Conservation (phyloP, 2,888 invertebrate species). For the Hypselothyrea guttata region DNA sequence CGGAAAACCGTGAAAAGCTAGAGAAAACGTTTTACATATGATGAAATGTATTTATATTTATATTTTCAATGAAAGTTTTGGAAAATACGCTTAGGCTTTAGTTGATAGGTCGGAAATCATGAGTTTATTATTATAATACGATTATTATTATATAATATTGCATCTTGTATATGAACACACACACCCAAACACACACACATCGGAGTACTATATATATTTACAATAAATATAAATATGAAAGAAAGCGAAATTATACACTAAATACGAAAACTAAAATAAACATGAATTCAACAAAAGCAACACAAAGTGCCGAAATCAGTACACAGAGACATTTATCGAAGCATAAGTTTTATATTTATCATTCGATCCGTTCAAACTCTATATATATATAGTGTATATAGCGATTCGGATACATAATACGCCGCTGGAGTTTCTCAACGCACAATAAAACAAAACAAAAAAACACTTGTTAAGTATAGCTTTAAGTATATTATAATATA, state of each 20-base stretch:
- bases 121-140: conserved; percentile 69
- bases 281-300: conserved; percentile 15
- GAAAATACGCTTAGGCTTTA: conserved; percentile 64
- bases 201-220: conserved; percentile 54
- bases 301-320: conserved; percentile 47
- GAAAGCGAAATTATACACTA: conserved; percentile 10
- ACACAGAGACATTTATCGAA: conserved; percentile 14
- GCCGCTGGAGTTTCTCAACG: conserved; percentile 25
- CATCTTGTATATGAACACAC: conserved; percentile 56
- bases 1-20: not conserved
- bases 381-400: too few species aligned
- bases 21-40: too few species aligned
- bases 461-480: conserved; percentile 16
- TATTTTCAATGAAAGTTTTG: conserved; percentile 38
- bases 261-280: conserved; percentile 11
- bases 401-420: too few species aligned
- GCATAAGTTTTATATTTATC: conserved; percentile 2
- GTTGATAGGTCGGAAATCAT: conserved; percentile 39
- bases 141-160: conserved; percentile 70
- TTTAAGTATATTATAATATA: conserved; percentile 29
- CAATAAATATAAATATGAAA: conserved; percentile 53
- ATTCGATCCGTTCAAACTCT: conserved; percentile 6
- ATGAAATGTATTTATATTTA: conserved; percentile 40
- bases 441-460: too few species aligned
- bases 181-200: conserved; percentile 17